phyloP scores from a whole-genome alignment of 2,888 invertebrate species.

The Ernsta delagoae region DNA sequence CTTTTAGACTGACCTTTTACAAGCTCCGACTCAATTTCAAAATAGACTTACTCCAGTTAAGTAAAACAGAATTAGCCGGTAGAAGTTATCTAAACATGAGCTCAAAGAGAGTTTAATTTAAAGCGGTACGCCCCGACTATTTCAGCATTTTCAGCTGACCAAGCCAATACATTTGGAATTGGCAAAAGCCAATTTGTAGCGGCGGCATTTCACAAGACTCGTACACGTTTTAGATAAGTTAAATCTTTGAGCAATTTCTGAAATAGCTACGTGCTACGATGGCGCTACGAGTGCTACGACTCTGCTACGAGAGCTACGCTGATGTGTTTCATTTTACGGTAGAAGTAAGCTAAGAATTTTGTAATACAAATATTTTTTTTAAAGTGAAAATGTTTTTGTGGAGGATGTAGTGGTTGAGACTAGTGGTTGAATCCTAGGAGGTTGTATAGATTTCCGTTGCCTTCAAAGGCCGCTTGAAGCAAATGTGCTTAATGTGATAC shows the following conservation, averaged over 20 bases:
- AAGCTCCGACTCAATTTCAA: slow-evolving; percentile 11
- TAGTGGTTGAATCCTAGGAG: too few species aligned
- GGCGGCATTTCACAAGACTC: slow-evolving; percentile 16
- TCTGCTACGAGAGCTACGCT: slow-evolving; percentile 1
- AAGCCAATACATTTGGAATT: slow-evolving; percentile 30
- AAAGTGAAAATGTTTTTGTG: too few species aligned
- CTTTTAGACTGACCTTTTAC: slow-evolving; percentile 4
- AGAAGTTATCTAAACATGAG: slow-evolving; percentile 20
- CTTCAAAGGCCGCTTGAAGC: too few species aligned
- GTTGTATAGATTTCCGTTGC: too few species aligned
- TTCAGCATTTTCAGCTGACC: slow-evolving; percentile 11
- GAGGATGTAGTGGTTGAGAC: too few species aligned
- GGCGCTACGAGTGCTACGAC: not conserved
- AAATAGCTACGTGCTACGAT: slow-evolving; percentile 18
- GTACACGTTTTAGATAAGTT: slow-evolving; percentile 9
- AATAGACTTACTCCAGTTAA: slow-evolving; percentile 7
- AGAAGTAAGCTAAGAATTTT: not conserved
- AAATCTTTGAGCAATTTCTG: slow-evolving; percentile 20
- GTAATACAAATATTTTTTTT: too few species aligned
- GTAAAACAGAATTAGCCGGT: slow-evolving; percentile 23
- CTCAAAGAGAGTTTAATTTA: slow-evolving; percentile 18
- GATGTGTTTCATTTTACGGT: not conserved
- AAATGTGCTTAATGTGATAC: too few species aligned
- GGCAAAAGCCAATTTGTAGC: slow-evolving; percentile 32
- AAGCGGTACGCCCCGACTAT: slow-evolving; percentile 4